A percentile compares a stretch with the other conserved stretches of the same genome.
phyloP scores from a whole-genome alignment of 2,797 vertebrate genomes.

The Syngnathus rostellatus region DNA sequence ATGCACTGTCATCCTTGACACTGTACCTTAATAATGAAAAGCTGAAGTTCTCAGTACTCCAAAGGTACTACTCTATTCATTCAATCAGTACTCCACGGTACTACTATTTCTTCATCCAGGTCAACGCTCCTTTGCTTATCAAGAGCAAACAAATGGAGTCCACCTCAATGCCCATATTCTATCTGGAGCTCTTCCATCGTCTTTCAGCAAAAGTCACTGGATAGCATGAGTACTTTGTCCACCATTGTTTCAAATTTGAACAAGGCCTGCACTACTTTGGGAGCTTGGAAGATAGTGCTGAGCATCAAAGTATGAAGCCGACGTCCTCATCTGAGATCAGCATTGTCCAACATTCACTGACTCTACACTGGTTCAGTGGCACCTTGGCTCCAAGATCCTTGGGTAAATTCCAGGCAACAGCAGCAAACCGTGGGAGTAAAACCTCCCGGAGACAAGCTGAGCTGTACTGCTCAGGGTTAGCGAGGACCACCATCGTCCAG shows the following conservation, averaged over 20 bases:
- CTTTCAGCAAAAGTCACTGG: constrained; percentile 20
- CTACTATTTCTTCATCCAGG: constrained; percentile 57
- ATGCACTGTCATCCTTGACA: constrained; percentile 52
- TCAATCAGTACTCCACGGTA: constrained; percentile 60
- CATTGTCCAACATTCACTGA: constrained; percentile 33
- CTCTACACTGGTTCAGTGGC: constrained; percentile 39
- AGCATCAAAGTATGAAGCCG: constrained; percentile 32
- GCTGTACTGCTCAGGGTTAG: constrained; percentile 75
- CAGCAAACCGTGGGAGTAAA: constrained; percentile 93
- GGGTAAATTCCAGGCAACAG: constrained; percentile 77
- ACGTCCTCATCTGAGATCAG: constrained; percentile 32
- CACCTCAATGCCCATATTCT: constrained; percentile 30
- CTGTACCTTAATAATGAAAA: constrained; percentile 40
- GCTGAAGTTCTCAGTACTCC: constrained; percentile 56
- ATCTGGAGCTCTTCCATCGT: constrained; percentile 25
- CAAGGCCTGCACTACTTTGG: constrained; percentile 24
- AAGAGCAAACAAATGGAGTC: constrained; percentile 21
- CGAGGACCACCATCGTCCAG: constrained; percentile 39
- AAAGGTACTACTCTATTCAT: constrained; percentile 60
- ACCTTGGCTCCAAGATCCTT: constrained; percentile 57
- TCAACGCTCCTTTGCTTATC: constrained; percentile 36
- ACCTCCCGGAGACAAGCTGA: constrained; percentile 79
- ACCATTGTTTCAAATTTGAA: constrained; percentile 34
- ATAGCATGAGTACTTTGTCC: constrained; percentile 21
- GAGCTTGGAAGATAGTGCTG: constrained; percentile 19